Conservation (phyloP, 1,140 invertebrate species). For the Trialeurodes vaporariorum region DNA sequence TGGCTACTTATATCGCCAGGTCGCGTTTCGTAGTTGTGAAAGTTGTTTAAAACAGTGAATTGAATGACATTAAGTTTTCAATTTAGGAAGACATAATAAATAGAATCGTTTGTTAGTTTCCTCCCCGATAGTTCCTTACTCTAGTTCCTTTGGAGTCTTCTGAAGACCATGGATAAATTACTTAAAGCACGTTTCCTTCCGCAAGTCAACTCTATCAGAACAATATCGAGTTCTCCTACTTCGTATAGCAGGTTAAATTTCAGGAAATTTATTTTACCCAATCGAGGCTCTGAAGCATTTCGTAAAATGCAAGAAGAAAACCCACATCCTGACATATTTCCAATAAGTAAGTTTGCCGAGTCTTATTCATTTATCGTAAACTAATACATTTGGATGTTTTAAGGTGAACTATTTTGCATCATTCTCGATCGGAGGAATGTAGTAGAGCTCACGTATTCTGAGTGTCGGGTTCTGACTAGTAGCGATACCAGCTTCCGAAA, state of each 20-base stretch:
- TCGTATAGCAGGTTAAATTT: conserved; percentile 63
- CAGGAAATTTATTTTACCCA: conserved; percentile 55
- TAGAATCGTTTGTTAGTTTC: background rate
- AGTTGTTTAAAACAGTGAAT: background rate
- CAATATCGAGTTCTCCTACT: conserved; percentile 42
- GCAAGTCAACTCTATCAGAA: conserved; percentile 7
- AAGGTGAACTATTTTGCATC: too few species aligned
- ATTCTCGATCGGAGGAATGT: too few species aligned
- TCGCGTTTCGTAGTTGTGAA: background rate
- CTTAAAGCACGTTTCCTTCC: background rate
- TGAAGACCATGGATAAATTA: background rate
- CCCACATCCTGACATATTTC: conserved; percentile 45
- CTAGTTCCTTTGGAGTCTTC: background rate
- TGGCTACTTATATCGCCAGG: background rate
- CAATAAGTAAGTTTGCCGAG: conserved; percentile 47
- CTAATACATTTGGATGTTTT: too few species aligned
- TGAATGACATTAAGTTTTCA: background rate
- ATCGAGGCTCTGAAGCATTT: conserved; percentile 54
- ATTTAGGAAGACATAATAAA: too few species aligned
- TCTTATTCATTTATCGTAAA: too few species aligned
- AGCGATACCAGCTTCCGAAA: too few species aligned
- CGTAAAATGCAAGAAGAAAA: conserved; percentile 45
- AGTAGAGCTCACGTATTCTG: too few species aligned
- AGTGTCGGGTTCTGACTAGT: too few species aligned
- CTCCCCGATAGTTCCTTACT: background rate